A percentile compares a stretch with the other conserved stretches of the same genome.
Conservation (phyloP, 2,888 invertebrate genomes). For the Orthonychiurus folsomi region DNA sequence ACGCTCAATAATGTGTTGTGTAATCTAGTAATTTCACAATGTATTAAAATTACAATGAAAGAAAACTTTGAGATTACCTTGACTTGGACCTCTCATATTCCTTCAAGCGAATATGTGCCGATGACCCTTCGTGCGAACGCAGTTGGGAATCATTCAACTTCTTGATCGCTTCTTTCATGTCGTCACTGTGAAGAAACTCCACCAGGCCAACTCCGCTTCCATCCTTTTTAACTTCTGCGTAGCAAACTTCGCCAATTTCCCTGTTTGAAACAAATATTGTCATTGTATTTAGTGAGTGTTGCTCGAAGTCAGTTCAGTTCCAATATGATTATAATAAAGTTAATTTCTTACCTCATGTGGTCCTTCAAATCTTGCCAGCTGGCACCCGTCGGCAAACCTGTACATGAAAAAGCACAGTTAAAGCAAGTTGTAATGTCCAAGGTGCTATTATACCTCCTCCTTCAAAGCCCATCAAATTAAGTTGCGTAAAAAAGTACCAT, state of each 20-base stretch:
- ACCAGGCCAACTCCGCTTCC: not conserved
- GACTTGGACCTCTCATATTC: not conserved
- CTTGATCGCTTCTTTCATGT: not conserved
- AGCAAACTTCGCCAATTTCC: not conserved
- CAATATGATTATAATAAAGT: not conserved
- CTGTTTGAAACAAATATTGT: too few species aligned
- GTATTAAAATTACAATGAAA: too few species aligned
- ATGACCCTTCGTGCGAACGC: not conserved
- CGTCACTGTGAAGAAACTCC: not conserved
- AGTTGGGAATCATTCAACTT: not conserved
- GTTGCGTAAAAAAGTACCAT: not conserved
- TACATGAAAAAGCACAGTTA: too few species aligned
- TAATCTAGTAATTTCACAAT: too few species aligned
- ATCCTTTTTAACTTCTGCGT: not conserved
- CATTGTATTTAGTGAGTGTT: too few species aligned
- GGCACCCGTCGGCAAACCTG: not conserved
- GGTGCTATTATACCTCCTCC: too few species aligned
- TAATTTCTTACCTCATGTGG: not conserved
- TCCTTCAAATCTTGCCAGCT: not conserved
- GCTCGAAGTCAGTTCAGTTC: not conserved
- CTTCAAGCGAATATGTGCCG: not conserved
- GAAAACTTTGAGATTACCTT: too few species aligned
- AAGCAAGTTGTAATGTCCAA: too few species aligned
- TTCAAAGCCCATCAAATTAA: not conserved
- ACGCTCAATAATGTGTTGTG: too few species aligned